Evolutionary conservation across 2,113 vertebrate genomes (phyloP), one percentile per base, ranked within the genome.

Genomic region (Thermophis baileyi): DNA sequence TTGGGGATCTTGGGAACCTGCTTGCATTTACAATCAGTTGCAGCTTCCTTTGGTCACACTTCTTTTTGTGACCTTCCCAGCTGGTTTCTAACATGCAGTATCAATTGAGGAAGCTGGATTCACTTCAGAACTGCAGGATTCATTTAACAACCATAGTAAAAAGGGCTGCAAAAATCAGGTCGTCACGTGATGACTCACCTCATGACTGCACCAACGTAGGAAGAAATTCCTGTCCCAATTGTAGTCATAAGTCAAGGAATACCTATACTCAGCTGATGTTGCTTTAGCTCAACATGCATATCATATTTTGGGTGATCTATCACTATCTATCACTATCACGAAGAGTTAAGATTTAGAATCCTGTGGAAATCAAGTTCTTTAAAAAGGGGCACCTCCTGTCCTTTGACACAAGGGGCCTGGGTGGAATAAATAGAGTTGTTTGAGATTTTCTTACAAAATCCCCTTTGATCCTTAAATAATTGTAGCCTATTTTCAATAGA

Each of bases 391-490:
- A 35, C 2, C 55, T 94, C 0, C 49, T 92, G 4, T 16, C 87
- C 44, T 90, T 90, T 93, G 63, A 8, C n/a, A 60, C 25, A 60
- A 27, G 25, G 57, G 9, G 57, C 25, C 25, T 60, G 57, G 55
- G 1, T 25, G 55, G 25, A 60, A 60, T 25, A 54, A 57, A 57
- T 3, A 54, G 2, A 89, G 1, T 1, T 89, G 47, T 60, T 89
- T 53, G 93, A 96, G 95, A 90, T 4, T 40, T 8, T 22, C 22
- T 7, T 16, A 54, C 44, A 95, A 94, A 95, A 91, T 90, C 35
- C 94, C 1, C 16, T 91, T 51, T 91, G 69, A 92, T 88, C 54
- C 0, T 3, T n/a, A 91, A 22, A 1, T 93, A 93, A 93, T 94
- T 94, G 46, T 81, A 87, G 57, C 55, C n/a, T 95, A 3, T 30